These are phyloP conservation scores for Amphipoea oculea DNA, from an alignment of 2,888 invertebrate species.

Conservation along the genomic window DNA sequence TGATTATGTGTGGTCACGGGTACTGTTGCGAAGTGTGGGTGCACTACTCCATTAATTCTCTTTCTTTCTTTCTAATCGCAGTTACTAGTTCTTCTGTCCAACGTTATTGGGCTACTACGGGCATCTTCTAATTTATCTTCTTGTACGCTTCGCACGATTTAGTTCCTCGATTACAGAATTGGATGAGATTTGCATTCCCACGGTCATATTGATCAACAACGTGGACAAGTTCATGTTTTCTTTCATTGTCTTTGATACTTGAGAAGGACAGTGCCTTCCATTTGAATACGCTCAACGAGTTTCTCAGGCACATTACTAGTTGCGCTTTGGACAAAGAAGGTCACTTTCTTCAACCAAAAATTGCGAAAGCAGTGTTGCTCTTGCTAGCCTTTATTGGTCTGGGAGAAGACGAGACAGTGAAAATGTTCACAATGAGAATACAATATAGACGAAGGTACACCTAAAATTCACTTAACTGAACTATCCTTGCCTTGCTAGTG, in stretches of 20 bases:
- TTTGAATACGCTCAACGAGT: slow-evolving; percentile 10
- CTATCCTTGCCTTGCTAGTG: not conserved
- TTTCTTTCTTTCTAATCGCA: not conserved
- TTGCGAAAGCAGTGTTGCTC: slow-evolving; percentile 4
- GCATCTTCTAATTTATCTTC: slow-evolving; percentile 7
- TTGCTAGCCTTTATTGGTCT: not conserved
- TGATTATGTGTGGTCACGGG: slow-evolving; percentile 13
- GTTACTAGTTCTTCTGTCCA: not conserved
- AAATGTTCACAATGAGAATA: slow-evolving; percentile 25
- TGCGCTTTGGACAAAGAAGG: slow-evolving; percentile 3
- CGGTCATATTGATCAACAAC: slow-evolving; percentile 54
- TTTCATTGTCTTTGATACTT: slow-evolving; percentile 47
- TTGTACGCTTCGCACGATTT: not conserved
- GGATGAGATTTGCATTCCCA: slow-evolving; percentile 46
- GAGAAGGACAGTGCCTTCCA: slow-evolving; percentile 20
- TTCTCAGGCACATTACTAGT: slow-evolving; percentile 31
- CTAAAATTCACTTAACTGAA: not conserved
- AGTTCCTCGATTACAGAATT: not conserved
- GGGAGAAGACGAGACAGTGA: no score
- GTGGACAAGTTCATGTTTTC: slow-evolving; percentile 43
- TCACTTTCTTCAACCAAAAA: slow-evolving; percentile 1
- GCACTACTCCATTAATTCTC: not conserved
- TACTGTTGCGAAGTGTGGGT: slow-evolving; percentile 10
- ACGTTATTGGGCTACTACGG: not conserved
- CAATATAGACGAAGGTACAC: slow-evolving; percentile 40